Evolutionary conservation across 2,888 invertebrate genomes (phyloP).

Genomic region (Papilio demoleus): DNA sequence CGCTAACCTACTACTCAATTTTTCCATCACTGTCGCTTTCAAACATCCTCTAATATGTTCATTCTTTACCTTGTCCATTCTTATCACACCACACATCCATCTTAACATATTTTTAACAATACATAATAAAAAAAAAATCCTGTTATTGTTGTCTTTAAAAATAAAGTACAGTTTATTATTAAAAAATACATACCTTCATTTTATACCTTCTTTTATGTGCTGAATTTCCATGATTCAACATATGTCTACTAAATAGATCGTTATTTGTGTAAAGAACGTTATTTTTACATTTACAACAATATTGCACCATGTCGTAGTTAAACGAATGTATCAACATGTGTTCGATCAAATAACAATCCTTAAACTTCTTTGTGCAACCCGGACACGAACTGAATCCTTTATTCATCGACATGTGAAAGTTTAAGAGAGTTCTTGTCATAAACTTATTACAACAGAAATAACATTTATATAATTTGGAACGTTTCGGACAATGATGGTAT

Average conservation of each 20-base stretch:
- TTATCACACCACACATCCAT: too few relatives aligned
- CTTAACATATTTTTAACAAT: too few relatives aligned
- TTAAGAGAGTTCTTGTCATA: neutral
- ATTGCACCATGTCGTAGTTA: neutral
- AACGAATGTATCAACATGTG: neutral
- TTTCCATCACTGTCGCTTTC: too few relatives aligned
- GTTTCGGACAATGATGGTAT: constrained; percentile 18
- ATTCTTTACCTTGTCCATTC: too few relatives aligned
- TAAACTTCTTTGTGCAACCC: neutral
- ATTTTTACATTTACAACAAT: neutral
- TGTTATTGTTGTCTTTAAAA: too few relatives aligned
- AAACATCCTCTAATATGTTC: too few relatives aligned
- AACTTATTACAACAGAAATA: neutral
- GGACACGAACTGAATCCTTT: neutral
- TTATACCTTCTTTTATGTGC: neutral
- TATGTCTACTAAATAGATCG: neutral
- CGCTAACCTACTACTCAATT: too few relatives aligned
- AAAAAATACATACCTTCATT: neutral
- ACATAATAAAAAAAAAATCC: too few relatives aligned
- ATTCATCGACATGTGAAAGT: constrained; percentile 12
- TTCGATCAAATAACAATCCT: neutral
- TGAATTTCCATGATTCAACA: neutral
- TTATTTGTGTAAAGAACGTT: neutral
- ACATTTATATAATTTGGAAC: neutral
- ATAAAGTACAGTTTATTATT: too few relatives aligned